phyloP scores from a whole-genome alignment of 2,888 invertebrate species.

The Orthosia cruda region DNA sequence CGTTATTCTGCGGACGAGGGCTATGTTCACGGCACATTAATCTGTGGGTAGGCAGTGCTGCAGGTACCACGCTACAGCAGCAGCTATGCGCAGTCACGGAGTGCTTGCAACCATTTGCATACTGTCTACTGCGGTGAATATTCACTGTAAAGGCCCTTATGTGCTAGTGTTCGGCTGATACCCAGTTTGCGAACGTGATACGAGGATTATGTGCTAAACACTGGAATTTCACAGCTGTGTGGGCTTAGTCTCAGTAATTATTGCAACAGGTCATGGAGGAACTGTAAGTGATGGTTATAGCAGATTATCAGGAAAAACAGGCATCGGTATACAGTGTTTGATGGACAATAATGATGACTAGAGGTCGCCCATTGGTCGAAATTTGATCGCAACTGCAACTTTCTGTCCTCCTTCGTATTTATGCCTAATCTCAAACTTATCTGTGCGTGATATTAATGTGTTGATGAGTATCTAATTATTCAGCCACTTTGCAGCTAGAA shows the following conservation, averaged over 20 bases:
- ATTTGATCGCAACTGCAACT: not conserved
- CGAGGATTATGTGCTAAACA: constrained; percentile 14
- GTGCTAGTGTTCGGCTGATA: constrained; percentile 16
- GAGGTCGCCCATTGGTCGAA: not conserved
- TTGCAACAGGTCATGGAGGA: not conserved
- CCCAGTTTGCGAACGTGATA: constrained; percentile 24
- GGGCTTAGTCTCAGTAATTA: not conserved
- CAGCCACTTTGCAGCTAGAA: not conserved
- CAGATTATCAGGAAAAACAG: not conserved
- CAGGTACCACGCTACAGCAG: constrained; percentile 29
- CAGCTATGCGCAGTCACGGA: constrained; percentile 63
- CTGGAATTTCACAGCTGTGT: constrained; percentile 7
- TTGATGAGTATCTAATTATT: not conserved
- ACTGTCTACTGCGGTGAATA: constrained; percentile 46
- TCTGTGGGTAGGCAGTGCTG: constrained; percentile 49
- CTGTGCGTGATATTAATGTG: too few relatives aligned
- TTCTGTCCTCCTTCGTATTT: too few relatives aligned
- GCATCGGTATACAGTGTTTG: not conserved
- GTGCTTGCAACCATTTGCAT: constrained; percentile 52
- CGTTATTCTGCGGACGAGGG: constrained; percentile 50
- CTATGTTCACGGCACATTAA: constrained; percentile 58
- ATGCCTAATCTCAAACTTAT: too few relatives aligned
- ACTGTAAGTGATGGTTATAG: not conserved
- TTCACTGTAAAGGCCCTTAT: constrained; percentile 48
- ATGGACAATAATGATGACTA: not conserved